A percentile compares a stretch with the other conserved stretches of the same genome.
Conservation (phyloP, 1,140 invertebrate genomes). For the Sycophila sp. region DNA sequence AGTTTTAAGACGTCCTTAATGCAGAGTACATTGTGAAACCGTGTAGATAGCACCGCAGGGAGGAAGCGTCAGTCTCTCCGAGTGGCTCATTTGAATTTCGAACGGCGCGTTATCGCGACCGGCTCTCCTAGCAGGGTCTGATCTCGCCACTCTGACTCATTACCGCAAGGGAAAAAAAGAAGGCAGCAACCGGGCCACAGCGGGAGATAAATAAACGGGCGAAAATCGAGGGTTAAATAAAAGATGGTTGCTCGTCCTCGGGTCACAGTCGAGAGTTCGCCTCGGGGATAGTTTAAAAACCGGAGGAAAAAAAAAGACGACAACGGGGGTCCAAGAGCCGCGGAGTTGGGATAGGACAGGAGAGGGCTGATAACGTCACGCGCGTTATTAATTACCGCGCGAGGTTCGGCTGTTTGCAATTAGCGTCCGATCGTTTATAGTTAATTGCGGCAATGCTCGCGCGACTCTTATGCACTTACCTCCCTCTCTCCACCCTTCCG, state of each 20-base stretch:
- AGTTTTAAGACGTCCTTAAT: too few relatives aligned
- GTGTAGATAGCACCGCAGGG: too few relatives aligned
- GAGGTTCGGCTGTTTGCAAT: conserved; percentile 58
- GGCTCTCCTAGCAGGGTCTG: conserved; percentile 33
- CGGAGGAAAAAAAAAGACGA: not conserved
- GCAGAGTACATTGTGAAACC: too few relatives aligned
- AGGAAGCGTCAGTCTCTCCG: too few relatives aligned
- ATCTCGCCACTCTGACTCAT: conserved; percentile 43
- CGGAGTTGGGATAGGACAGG: conserved; percentile 32
- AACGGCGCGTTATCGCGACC: not conserved
- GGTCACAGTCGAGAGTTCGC: not conserved
- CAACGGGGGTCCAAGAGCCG: too few relatives aligned
- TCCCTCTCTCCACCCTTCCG: conserved; percentile 24
- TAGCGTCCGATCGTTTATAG: conserved; percentile 58
- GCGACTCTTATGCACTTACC: conserved; percentile 46
- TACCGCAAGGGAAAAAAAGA: conserved; percentile 35
- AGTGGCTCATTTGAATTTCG: conserved; percentile 36
- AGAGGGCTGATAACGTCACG: conserved; percentile 53
- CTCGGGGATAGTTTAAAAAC: not conserved
- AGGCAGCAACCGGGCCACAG: not conserved
- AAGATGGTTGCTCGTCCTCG: not conserved
- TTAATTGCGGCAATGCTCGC: conserved; percentile 54
- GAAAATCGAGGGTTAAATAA: conserved; percentile 4
- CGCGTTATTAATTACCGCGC: conserved; percentile 57
- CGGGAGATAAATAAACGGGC: conserved; percentile 5